Percentiles rank a stretch among this genome's conserved stretches.
phyloP scores from a whole-genome alignment of 2,113 vertebrate species.

The Murina feae region DNA sequence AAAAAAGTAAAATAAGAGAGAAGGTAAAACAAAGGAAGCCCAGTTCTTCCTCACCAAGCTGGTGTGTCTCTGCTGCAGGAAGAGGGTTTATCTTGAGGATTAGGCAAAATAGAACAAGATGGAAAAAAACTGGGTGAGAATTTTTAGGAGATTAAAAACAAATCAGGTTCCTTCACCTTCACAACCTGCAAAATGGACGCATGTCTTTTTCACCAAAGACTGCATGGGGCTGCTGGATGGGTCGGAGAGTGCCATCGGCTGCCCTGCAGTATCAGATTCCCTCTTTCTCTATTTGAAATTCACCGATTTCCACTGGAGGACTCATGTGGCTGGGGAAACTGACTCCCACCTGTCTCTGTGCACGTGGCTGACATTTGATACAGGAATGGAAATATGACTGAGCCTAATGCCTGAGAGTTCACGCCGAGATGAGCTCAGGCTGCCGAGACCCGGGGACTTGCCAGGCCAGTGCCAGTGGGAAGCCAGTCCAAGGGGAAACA shows the following conservation, averaged over 20 bases:
- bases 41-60: neutral
- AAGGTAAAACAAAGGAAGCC: neutral
- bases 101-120: neutral
- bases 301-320: neutral
- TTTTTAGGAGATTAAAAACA: neutral
- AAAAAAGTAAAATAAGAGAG: neutral
- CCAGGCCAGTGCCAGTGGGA: neutral
- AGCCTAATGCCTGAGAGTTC: too few species aligned
- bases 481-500: neutral
- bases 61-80: neutral
- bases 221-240: rapidly evolving
- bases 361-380: neutral
- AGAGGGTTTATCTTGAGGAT: neutral
- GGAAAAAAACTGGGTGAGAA: neutral
- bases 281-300: neutral
- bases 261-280: too few species aligned
- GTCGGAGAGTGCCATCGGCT: rapidly evolving
- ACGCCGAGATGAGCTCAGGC: neutral
- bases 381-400: neutral
- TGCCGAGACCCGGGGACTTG: neutral
- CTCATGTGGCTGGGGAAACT: neutral
- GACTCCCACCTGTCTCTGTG: neutral
- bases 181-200: neutral
- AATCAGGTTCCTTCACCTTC: neutral
- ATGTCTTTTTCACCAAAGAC: neutral